These are phyloP conservation scores for Salvelinus sp. DNA, from an alignment of 2,113 vertebrate genomes.

Conservation along the genomic window DNA sequence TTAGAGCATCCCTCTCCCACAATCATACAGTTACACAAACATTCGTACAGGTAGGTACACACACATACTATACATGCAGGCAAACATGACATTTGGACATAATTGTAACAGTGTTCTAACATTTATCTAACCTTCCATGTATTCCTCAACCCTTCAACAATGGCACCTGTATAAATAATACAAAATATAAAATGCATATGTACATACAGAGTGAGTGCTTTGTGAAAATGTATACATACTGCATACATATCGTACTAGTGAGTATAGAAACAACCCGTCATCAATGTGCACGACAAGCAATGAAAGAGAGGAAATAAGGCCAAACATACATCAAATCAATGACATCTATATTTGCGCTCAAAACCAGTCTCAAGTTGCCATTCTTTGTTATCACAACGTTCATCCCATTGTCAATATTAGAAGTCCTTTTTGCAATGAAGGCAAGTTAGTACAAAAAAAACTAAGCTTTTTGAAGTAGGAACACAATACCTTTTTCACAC, in stretches of 20 bases:
- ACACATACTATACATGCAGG: conserved; percentile 47
- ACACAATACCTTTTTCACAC: no score
- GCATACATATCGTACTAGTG: conserved; percentile 33
- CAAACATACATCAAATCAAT: conserved; percentile 32
- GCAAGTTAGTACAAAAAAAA: conserved; percentile 15
- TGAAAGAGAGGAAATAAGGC: not conserved
- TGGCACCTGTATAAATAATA: conserved; percentile 70
- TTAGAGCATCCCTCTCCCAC: conserved; percentile 28
- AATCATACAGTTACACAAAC: conserved; percentile 57
- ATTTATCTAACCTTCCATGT: conserved; percentile 46
- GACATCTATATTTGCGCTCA: conserved; percentile 72
- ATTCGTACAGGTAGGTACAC: conserved; percentile 28
- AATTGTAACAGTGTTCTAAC: conserved; percentile 39
- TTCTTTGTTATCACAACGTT: conserved; percentile 42
- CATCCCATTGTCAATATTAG: conserved; percentile 37
- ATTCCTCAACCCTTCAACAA: conserved; percentile 32
- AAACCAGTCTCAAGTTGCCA: conserved; percentile 38
- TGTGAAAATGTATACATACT: conserved; percentile 57
- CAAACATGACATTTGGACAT: conserved; percentile 33
- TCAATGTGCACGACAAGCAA: conserved; percentile 24
- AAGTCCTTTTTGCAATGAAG: conserved; percentile 23
- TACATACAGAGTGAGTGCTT: conserved; percentile 55
- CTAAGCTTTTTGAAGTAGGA: not conserved
- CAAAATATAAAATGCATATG: conserved; percentile 60
- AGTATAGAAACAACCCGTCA: conserved; percentile 38